Evolutionary conservation across 2,113 vertebrate genomes (phyloP).

Genomic region (Gallinago media): DNA sequence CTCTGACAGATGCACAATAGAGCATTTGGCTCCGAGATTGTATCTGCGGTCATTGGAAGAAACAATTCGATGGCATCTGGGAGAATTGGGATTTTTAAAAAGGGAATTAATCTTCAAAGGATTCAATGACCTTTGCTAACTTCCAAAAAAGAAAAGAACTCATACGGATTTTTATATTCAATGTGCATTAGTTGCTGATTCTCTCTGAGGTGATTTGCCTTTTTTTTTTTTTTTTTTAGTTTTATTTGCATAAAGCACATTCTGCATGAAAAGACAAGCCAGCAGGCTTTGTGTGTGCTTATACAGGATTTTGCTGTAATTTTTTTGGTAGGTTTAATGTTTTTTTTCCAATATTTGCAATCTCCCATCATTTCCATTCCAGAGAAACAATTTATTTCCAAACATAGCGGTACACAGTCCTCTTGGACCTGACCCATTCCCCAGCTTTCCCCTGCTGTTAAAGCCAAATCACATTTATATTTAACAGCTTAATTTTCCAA

Average conservation of each 20-base stretch:
- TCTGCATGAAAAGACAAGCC: neutral
- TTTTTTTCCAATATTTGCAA: neutral
- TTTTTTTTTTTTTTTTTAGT: neutral
- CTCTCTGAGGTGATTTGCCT: constrained; percentile 38
- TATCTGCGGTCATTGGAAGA: constrained; percentile 51
- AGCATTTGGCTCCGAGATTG: constrained; percentile 47
- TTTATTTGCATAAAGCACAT: constrained; percentile 41
- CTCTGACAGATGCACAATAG: constrained; percentile 59
- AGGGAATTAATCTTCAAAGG: constrained; percentile 53
- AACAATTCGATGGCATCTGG: constrained; percentile 24
- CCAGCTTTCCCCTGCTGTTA: neutral
- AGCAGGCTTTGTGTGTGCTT: neutral
- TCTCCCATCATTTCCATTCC: neutral
- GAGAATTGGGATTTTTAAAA: constrained; percentile 46
- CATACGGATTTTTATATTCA: constrained; percentile 49
- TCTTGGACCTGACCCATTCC: neutral
- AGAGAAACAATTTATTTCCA: constrained; percentile 32
- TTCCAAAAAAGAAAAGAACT: constrained; percentile 20
- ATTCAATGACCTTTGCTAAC: constrained; percentile 46
- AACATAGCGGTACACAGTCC: neutral
- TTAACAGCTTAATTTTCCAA: constrained; percentile 65
- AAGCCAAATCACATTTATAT: constrained; percentile 62
- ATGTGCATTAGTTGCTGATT: constrained; percentile 9
- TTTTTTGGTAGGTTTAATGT: constrained; percentile 4
- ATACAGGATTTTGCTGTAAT: neutral